Base-by-base conservation (phyloP, 2,888 invertebrate species). In the Sphaerophoria rueppellii region DNA sequence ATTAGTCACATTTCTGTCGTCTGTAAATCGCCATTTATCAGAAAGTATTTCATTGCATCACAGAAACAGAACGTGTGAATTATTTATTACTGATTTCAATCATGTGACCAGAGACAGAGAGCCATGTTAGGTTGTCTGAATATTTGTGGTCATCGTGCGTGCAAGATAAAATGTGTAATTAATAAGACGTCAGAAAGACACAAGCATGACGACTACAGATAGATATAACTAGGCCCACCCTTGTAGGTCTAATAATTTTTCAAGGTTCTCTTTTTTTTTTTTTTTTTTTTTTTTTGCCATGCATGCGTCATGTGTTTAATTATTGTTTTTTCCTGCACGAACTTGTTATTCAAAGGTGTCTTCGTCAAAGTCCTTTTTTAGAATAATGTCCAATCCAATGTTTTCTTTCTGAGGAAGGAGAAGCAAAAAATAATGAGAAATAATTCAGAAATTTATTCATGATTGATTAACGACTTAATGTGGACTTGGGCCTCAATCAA, bases 331-430 rank as follows among this genome's bases (percentile, higher is more conserved):
- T 43, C 43, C 43, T 11, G 4, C 58, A 58, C 58, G 58, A 40
- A 12, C 37, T 58, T 12, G 58, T 40, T 16, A 40, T 58, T 58
- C 12, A 58, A 58, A 58, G 40, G 40, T 40, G 37, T 40, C 58
- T 58, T 37, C 37, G 9, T 9, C 58, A 6, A 40, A 16, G 6
- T 40, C 58, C 40, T 58, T 58, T 58, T 24, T 58, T 40, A 12
- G 58, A 58, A 37, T 37, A 37, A 37, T 11, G 5, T 40, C 16
- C 7, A 16, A 6, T 40, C 6, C 58, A 58, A 58, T 37, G 58
- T 58, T 37, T 40, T 58, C 16, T 24, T 9, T 11, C 24, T 2
- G 24, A 24, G 40, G 16, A 5, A 50, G 12, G 9, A 37, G 16
- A 37, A 11, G 6, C 5, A 37, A 16, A 37, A 58, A 16, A 37